Evolutionary conservation across 1,140 invertebrate genomes (phyloP), one percentile per base, ranked within the genome.

Genomic region (Aphelenchoides besseyi): DNA sequence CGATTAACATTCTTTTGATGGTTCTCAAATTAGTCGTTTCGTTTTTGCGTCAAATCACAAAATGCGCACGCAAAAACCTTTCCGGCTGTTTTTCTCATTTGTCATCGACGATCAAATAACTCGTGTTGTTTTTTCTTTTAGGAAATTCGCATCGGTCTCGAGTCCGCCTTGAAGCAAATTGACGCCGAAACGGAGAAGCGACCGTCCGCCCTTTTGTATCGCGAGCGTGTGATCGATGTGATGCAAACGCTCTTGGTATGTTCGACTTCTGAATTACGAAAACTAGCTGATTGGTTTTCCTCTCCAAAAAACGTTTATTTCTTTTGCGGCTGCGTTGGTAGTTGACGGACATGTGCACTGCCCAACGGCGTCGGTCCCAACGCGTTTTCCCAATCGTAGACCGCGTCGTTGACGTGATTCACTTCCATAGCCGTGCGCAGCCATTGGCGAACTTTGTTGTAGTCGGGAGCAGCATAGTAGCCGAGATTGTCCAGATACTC

Each of bases 231-330:
- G 1, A 2, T 66, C 12, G 63, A 66, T 32, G 36, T n/a, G 16
- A 66, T 66, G 32, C 36, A 66, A 53, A 12, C n/a, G n/a, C n/a
- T 66, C 12, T 35, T 66, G 8, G 63, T 66, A 28, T 18, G 55
- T 59, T 3, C n/a, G n/a, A n/a, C n/a, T n/a, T n/a, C n/a, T n/a
- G n/a, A n/a, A n/a, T n/a, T n/a, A n/a, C n/a, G n/a, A n/a, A n/a
- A n/a, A n/a, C n/a, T n/a, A n/a, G n/a, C n/a, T n/a, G n/a, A n/a
- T n/a, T n/a, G n/a, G n/a, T n/a, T n/a, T n/a, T n/a, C n/a, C n/a
- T n/a, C n/a, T n/a, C n/a, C n/a, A n/a, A n/a, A n/a, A n/a, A n/a
- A n/a, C n/a, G 9, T 23, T 48, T 23, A 48, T 48, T 48, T 48
- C 12, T 12, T 12, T 23, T 12, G 41, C 41, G 41, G 41, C 12